A percentile compares a stretch with the other conserved stretches of the same genome.
These are phyloP conservation scores for Neodiprion fabricii DNA, from an alignment of 1,140 invertebrate genomes.

Conservation along the genomic window DNA sequence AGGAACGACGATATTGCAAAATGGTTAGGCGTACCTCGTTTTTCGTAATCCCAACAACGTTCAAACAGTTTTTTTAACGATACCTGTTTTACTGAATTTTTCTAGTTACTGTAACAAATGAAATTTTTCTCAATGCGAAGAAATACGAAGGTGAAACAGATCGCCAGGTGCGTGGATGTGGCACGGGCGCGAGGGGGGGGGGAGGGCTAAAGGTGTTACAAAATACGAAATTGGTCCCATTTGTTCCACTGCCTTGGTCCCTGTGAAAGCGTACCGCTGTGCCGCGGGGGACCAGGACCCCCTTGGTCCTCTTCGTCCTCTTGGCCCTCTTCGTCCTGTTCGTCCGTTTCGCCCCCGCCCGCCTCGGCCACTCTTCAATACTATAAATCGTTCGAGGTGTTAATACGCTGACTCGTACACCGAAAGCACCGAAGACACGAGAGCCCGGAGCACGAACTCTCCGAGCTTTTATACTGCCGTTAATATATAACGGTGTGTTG, in stretches of 20 bases:
- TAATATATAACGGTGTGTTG: neutral
- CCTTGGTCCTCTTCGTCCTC: constrained; percentile 23
- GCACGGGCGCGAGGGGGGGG: neutral
- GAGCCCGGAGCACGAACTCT: neutral
- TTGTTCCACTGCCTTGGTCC: constrained; percentile 50
- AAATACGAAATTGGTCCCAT: constrained; percentile 57
- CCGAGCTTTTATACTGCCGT: neutral
- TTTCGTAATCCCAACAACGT: no score
- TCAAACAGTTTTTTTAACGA: no score
- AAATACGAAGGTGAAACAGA: constrained; percentile 21
- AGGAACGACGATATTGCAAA: no score
- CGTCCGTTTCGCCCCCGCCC: neutral
- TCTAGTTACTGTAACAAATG: no score
- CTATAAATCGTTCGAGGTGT: constrained; percentile 60
- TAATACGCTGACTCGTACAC: constrained; percentile 54
- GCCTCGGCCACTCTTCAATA: constrained; percentile 37
- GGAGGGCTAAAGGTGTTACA: constrained; percentile 37
- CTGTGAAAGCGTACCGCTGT: constrained; percentile 38
- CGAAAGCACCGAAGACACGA: no score
- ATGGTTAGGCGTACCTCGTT: no score
- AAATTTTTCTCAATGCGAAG: no score
- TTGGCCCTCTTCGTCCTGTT: constrained; percentile 7
- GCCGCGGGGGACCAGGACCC: constrained; percentile 47
- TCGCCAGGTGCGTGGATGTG: constrained; percentile 48
- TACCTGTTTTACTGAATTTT: no score